Percentiles rank a stretch among this genome's conserved stretches.
Evolutionary conservation across 2,113 vertebrate species (phyloP).

Genomic region (Erpornis zantholeuca): DNA sequence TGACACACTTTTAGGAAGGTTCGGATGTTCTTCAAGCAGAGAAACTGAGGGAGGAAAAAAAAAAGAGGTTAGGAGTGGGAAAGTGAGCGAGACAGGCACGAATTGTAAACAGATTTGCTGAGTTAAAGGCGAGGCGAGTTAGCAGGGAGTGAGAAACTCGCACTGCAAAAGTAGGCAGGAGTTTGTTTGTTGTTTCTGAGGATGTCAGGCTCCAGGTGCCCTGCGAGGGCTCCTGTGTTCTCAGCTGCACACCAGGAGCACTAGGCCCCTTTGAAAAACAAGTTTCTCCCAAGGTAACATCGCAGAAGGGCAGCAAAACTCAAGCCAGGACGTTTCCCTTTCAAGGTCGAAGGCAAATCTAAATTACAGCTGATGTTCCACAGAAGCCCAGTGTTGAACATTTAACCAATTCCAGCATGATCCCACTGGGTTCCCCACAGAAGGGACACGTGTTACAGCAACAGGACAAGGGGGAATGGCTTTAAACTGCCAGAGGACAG

Average conservation of each 20-base stretch:
- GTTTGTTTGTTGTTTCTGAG: not conserved
- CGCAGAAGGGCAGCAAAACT: not conserved
- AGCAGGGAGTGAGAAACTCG: not conserved
- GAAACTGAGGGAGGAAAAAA: constrained; percentile 78
- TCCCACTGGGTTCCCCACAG: not conserved
- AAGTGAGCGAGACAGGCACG: not conserved
- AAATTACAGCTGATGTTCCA: not conserved
- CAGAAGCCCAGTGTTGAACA: not conserved
- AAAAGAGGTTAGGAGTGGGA: not conserved
- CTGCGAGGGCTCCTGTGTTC: not conserved
- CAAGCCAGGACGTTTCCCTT: not conserved
- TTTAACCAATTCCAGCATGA: not conserved
- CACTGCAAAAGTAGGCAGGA: accelerated
- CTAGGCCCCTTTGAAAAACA: constrained; percentile 4
- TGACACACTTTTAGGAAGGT: constrained; percentile 98
- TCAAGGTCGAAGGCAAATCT: not conserved
- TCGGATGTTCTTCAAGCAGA: constrained; percentile 97
- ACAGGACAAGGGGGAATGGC: not conserved
- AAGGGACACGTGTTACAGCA: not conserved
- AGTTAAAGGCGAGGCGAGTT: not conserved
- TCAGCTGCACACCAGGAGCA: constrained; percentile 11
- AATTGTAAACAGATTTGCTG: not conserved
- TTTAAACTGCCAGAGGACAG: not conserved
- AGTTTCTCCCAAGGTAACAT: not conserved
- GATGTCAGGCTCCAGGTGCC: not conserved